Base-by-base conservation (phyloP, 2,888 invertebrate species). In the Amblyjoppa fuscipennis region DNA sequence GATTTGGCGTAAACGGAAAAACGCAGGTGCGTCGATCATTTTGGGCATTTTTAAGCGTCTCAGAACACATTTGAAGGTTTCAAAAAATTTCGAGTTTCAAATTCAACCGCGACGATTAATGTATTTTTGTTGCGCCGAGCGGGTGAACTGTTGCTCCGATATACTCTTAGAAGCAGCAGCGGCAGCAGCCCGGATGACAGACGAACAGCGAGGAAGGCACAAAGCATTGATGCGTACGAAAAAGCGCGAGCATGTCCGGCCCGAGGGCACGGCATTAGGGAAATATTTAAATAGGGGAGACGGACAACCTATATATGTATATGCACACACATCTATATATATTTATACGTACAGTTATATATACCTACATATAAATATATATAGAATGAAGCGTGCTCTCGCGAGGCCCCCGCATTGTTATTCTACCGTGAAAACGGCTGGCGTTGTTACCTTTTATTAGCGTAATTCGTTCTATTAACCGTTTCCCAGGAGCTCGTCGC, bases 401-500 rank as follows among this genome's bases (percentile, higher is more conserved):
- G 88, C 89, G 88, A 85, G 88, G 88, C 90, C 89, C 90, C 75
- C 74, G 71, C 92, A 93, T 93, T 93, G 93, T 93, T 93, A 93
- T 93, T 93, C 93, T 93, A 93, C 91, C 93, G 93, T 93, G 93
- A 93, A 93, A 93, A 93, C 93, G 92, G 86, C 92, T 89, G 91
- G 86, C 90, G 92, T 91, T 92, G 92, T 93, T 93, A 91, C 91
- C 92, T 88, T 88, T 89, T 90, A 93, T 93, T 92, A 93, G 91
- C 90, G 92, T 92, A 92, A 93, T 92, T 93, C 91, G 91, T 92
- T 91, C 92, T 90, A 92, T 91, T 92, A 92, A 91, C 90, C 88
- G 92, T 91, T 92, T 92, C 90, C 90, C 91, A 90, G 85, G 76
- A 81, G 75, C 76, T 41, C 69, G 59, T 28, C 49, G 64, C 64